Conservation (phyloP, 2,888 invertebrate genomes). For the Pharmacophagus antenor region DNA sequence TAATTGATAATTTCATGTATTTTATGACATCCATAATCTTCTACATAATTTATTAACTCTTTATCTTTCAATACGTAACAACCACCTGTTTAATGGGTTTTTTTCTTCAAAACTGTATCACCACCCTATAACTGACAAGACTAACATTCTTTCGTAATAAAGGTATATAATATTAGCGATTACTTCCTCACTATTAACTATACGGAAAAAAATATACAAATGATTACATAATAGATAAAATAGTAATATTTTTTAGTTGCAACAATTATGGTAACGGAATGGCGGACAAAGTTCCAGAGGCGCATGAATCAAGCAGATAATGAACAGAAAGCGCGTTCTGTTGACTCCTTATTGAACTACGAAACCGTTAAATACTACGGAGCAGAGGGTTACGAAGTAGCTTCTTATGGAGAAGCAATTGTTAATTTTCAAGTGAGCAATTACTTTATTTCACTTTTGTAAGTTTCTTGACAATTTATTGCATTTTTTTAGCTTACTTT, state of each 20-base stretch:
- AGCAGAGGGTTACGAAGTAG: constrained; percentile 95
- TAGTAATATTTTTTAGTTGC: constrained; percentile 76
- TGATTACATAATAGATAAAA: no score
- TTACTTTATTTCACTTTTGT: neutral
- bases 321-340: constrained; percentile 93
- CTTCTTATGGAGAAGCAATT: constrained; percentile 92
- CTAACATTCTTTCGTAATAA: no score
- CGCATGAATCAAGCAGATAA: constrained; percentile 97
- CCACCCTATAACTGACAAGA: neutral
- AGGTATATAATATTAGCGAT: no score
- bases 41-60: neutral
- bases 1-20: constrained; percentile 35
- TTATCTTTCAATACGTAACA: neutral
- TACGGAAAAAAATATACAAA: no score
- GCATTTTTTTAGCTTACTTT: no score
- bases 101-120: neutral
- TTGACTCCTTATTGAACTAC: constrained; percentile 97
- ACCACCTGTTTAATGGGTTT: neutral
- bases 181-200: no score
- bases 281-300: constrained; percentile 97
- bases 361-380: constrained; percentile 99
- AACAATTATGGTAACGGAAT: constrained; percentile 96
- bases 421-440: constrained; percentile 87
- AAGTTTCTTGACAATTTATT: neutral
- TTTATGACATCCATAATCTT: neutral